A percentile compares a stretch with the other conserved stretches of the same genome.
phyloP scores from a whole-genome alignment of 2,113 vertebrate species.

The Ctenodactylus gundi region DNA sequence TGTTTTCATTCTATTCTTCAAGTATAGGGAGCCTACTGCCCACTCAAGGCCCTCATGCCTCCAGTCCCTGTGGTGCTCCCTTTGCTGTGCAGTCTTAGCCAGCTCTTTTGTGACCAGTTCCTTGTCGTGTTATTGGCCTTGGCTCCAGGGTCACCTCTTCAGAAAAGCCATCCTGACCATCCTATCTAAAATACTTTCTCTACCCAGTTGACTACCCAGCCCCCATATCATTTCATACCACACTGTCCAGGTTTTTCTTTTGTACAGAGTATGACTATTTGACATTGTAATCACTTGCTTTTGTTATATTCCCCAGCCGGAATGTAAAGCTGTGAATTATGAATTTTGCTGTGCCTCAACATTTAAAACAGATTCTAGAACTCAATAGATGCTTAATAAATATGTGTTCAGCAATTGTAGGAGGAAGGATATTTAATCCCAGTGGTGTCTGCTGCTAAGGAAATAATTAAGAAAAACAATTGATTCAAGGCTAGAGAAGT shows the following conservation, averaged over 20 bases:
- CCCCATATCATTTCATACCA: not conserved
- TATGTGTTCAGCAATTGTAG: not conserved
- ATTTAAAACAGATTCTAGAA: conserved; percentile 34
- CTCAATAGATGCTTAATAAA: not conserved
- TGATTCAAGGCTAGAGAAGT: conserved; percentile 16
- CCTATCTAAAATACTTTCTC: not conserved
- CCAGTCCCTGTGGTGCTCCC: not conserved
- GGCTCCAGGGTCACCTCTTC: not conserved
- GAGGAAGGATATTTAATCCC: conserved; percentile 9
- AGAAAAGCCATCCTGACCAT: not conserved
- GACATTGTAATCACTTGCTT: not conserved
- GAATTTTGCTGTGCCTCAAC: not conserved
- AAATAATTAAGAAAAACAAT: conserved; percentile 30
- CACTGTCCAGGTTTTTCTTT: not conserved
- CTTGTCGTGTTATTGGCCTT: not conserved
- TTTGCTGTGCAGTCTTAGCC: not conserved
- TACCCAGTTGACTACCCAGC: not conserved
- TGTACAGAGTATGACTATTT: not conserved
- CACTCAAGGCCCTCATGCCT: not conserved
- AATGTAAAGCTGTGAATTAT: not conserved
- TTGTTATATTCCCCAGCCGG: not conserved
- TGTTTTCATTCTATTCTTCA: conserved; percentile 9
- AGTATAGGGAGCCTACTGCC: not conserved
- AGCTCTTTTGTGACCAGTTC: not conserved
- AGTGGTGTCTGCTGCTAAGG: not conserved